Evolutionary conservation across 2,797 vertebrate genomes (phyloP).

Genomic region (Pogoniulus pusillus): DNA sequence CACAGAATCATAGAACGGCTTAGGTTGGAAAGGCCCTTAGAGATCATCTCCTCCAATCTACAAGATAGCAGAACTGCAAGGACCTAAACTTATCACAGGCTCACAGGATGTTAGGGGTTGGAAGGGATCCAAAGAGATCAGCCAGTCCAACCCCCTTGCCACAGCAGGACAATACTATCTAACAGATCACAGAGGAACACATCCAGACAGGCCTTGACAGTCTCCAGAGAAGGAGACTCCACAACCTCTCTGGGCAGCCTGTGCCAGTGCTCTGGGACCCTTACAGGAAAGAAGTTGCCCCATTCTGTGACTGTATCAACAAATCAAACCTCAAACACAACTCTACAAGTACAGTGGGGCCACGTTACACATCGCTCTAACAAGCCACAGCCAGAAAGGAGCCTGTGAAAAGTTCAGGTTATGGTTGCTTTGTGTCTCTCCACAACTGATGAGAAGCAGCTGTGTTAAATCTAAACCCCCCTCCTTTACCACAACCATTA

Average conservation of each 20-base stretch:
- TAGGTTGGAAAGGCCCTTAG: too few relatives aligned
- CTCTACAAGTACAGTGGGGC: not conserved
- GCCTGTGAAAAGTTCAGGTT: constrained; percentile 12
- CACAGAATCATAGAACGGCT: not conserved
- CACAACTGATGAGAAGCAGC: constrained; percentile 28
- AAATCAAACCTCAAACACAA: not conserved
- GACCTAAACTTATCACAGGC: not conserved
- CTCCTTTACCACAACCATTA: constrained; percentile 10
- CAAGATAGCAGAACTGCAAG: not conserved
- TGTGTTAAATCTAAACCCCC: not conserved
- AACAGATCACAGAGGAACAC: too few relatives aligned
- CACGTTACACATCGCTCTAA: not conserved
- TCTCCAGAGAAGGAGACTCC: too few relatives aligned
- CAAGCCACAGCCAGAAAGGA: not conserved
- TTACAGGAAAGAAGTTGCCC: too few relatives aligned
- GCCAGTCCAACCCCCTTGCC: too few relatives aligned
- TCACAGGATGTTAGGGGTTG: too few relatives aligned
- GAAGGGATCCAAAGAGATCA: too few relatives aligned
- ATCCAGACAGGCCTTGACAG: too few relatives aligned
- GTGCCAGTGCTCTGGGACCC: too few relatives aligned
- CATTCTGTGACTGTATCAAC: too few relatives aligned
- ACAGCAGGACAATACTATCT: too few relatives aligned
- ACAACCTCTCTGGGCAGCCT: too few relatives aligned
- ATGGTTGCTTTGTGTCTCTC: not conserved
- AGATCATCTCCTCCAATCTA: not conserved